These are phyloP conservation scores for Lingula anatina DNA, from an alignment of 2,888 invertebrate genomes.

Conservation along the genomic window DNA sequence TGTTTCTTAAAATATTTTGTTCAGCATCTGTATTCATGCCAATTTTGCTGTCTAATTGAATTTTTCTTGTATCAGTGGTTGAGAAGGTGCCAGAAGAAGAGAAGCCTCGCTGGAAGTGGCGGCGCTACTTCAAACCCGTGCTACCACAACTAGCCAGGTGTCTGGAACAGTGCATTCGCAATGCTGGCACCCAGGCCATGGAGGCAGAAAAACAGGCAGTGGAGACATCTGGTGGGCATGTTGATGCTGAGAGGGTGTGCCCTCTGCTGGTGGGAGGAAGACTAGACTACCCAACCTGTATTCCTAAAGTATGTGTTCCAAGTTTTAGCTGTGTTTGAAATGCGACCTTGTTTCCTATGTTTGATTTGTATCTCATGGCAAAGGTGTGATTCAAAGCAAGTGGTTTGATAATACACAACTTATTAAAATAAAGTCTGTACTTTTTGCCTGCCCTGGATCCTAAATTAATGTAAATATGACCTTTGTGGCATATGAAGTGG, in stretches of 20 bases:
- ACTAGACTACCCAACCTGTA: conserved; percentile 35
- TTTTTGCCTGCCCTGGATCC: too few relatives aligned
- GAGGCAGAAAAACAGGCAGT: conserved; percentile 22
- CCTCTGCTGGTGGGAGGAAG: conserved; percentile 25
- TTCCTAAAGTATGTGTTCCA: conserved; percentile 27
- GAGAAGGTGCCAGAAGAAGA: conserved; percentile 37
- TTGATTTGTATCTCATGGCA: background rate
- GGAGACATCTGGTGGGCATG: conserved; percentile 18
- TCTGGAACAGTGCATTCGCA: conserved; percentile 27
- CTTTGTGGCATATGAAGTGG: too few relatives aligned
- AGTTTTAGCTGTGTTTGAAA: background rate
- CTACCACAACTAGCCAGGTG: conserved; percentile 30
- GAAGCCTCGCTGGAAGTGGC: conserved; percentile 40
- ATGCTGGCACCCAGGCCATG: conserved; percentile 16
- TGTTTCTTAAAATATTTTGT: too few relatives aligned
- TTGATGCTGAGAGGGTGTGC: conserved; percentile 11
- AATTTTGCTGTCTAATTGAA: too few relatives aligned
- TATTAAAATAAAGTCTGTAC: too few relatives aligned
- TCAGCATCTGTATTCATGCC: too few relatives aligned
- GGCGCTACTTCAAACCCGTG: conserved; percentile 36
- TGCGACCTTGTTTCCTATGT: conserved; percentile 1
- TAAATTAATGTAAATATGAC: too few relatives aligned
- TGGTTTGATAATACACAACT: too few relatives aligned
- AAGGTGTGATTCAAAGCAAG: too few relatives aligned
- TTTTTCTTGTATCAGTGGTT: conserved; percentile 23